Evolutionary conservation across 2,797 vertebrate genomes (phyloP).

Genomic region (Pseudopleuronectes americanus): DNA sequence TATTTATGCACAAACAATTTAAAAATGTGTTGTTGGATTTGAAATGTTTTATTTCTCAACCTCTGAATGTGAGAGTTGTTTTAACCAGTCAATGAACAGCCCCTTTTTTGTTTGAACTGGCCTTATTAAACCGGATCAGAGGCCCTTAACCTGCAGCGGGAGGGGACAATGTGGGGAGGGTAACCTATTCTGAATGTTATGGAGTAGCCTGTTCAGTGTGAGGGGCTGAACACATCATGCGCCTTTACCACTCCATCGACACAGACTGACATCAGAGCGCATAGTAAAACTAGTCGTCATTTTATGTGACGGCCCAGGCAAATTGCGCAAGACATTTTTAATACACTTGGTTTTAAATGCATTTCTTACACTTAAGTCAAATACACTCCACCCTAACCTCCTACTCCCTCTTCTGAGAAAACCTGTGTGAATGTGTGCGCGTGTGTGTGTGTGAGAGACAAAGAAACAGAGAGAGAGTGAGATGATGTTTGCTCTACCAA

Average conservation of each 20-base stretch:
- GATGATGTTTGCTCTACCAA: slow-evolving; percentile 68
- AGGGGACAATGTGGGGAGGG: slow-evolving; percentile 36
- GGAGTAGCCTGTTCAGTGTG: slow-evolving; percentile 78
- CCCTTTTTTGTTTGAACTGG: slow-evolving; percentile 72
- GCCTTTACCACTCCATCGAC: slow-evolving; percentile 77
- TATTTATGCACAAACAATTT: slow-evolving; percentile 75
- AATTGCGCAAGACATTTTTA: slow-evolving; percentile 65
- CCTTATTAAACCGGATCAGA: slow-evolving; percentile 72
- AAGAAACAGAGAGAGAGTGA: slow-evolving; percentile 53
- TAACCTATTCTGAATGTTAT: slow-evolving; percentile 83
- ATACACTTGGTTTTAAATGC: slow-evolving; percentile 63
- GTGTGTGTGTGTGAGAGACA: slow-evolving; percentile 31
- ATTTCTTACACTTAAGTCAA: slow-evolving; percentile 66
- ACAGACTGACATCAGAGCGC: slow-evolving; percentile 67
- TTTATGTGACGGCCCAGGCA: slow-evolving; percentile 17
- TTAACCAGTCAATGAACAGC: slow-evolving; percentile 49
- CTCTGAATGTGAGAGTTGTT: slow-evolving; percentile 77
- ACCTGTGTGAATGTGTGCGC: slow-evolving; percentile 30
- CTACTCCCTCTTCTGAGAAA: slow-evolving; percentile 63
- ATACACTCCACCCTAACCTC: slow-evolving; percentile 61
- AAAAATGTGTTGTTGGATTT: slow-evolving; percentile 63
- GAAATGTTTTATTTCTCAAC: slow-evolving; percentile 57
- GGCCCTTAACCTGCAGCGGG: slow-evolving; percentile 57
- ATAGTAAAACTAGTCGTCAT: slow-evolving; percentile 44
- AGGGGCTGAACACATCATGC: slow-evolving; percentile 75